Conservation (phyloP, 2,888 invertebrate species). For the Andrena chrysosceles region DNA sequence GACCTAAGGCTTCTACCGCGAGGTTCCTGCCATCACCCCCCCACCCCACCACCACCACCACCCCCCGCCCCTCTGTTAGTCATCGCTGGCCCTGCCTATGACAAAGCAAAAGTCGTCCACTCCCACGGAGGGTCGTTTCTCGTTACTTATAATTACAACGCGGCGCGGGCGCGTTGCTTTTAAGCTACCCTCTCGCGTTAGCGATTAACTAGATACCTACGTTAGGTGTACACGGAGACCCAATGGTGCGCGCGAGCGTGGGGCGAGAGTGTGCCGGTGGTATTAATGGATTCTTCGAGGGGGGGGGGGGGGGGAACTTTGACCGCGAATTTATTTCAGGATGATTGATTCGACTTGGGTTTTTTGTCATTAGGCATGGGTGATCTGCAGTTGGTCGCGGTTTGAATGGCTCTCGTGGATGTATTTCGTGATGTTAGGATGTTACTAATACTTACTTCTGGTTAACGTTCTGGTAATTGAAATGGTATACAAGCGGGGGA, state of each 20-base stretch:
- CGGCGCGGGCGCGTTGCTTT: slow-evolving; percentile 41
- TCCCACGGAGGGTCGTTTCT: slow-evolving; percentile 60
- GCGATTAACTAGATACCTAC: slow-evolving; percentile 49
- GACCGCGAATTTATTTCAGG: slow-evolving; percentile 40
- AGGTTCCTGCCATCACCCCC: slow-evolving; percentile 55
- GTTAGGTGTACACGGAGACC: slow-evolving; percentile 31
- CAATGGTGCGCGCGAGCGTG: too few species aligned
- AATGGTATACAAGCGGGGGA: too few species aligned
- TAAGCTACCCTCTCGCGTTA: slow-evolving; percentile 34
- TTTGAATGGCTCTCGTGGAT: not conserved
- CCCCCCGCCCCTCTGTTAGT: slow-evolving; percentile 34
- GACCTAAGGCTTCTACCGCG: slow-evolving; percentile 50
- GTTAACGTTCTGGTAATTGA: not conserved
- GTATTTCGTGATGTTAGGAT: not conserved
- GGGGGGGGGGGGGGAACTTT: slow-evolving; percentile 1
- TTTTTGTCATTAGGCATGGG: slow-evolving; percentile 22
- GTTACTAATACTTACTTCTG: not conserved
- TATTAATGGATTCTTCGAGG: slow-evolving; percentile 52
- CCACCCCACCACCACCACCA: not conserved
- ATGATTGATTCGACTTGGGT: slow-evolving; percentile 47
- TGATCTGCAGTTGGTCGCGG: slow-evolving; percentile 6
- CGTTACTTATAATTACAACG: slow-evolving; percentile 65
- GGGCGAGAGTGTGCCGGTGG: not conserved
- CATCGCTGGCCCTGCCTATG: slow-evolving; percentile 60
- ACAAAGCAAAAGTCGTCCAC: slow-evolving; percentile 70